Conservation (phyloP, 2,888 invertebrate species). For the Amphipyra tragopoginis region DNA sequence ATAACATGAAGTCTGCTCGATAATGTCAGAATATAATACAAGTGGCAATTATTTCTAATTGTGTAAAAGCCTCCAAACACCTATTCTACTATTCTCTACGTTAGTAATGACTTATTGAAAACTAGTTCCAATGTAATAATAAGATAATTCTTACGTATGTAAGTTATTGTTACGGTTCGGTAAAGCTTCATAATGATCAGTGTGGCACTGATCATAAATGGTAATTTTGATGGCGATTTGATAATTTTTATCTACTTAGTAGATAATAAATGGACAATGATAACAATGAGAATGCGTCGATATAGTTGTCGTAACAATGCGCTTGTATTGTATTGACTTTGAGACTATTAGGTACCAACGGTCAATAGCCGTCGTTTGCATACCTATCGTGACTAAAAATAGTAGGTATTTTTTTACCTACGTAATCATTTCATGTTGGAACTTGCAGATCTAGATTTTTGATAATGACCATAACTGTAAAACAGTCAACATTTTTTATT, state of each 20-base stretch:
- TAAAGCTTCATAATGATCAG: conserved; percentile 80
- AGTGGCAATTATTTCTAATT: conserved; percentile 78
- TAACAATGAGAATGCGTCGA: conserved; percentile 34
- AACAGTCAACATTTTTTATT: conserved; percentile 17
- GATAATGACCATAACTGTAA: conserved; percentile 4
- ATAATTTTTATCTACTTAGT: conserved; percentile 55
- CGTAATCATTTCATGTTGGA: conserved; percentile 15
- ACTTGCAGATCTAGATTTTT: conserved; percentile 8
- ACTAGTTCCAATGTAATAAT: conserved; percentile 68
- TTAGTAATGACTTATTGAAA: conserved; percentile 65
- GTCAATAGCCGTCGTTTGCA: conserved; percentile 14
- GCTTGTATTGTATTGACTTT: conserved; percentile 12
- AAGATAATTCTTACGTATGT: conserved; percentile 78
- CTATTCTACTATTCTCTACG: conserved; percentile 81
- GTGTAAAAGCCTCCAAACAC: conserved; percentile 89
- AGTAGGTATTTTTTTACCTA: conserved; percentile 8
- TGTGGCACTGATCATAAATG: conserved; percentile 55
- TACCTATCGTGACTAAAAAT: conserved; percentile 19
- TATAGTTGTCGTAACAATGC: conserved; percentile 22
- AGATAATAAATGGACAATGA: conserved; percentile 53
- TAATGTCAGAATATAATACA: conserved; percentile 80
- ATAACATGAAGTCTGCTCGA: conserved; percentile 78
- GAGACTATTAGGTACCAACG: no score
- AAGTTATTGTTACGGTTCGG: conserved; percentile 83
- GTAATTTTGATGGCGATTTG: conserved; percentile 47